Evolutionary conservation across 2,888 invertebrate species (phyloP).

Genomic region (Archaeoteleia sp.): DNA sequence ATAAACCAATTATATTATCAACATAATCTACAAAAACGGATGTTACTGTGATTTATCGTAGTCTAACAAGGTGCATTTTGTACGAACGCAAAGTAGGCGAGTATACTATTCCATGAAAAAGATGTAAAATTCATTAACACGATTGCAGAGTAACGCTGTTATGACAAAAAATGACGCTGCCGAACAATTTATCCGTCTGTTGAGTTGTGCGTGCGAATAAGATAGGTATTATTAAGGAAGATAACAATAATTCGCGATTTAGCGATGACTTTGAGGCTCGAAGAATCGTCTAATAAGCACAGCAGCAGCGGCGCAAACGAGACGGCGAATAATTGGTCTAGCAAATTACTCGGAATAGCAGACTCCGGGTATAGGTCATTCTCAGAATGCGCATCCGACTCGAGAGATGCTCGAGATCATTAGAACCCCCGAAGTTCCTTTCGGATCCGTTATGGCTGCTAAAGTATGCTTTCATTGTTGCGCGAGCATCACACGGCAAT

Average conservation of each 20-base stretch:
- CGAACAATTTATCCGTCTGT: background rate
- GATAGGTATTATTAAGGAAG: background rate
- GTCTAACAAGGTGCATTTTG: no score
- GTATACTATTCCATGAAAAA: no score
- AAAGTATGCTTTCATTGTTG: constrained; percentile 56
- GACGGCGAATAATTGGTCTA: constrained; percentile 7
- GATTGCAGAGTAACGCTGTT: no score
- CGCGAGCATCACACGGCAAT: constrained; percentile 60
- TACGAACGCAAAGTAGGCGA: no score
- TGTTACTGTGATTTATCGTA: no score
- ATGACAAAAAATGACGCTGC: no score
- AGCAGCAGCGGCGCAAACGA: constrained; percentile 1
- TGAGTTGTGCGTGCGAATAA: background rate
- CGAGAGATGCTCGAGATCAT: constrained; percentile 11
- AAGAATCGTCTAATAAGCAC: background rate
- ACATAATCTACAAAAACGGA: no score
- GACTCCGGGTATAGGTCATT: constrained; percentile 63
- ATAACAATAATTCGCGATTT: constrained; percentile 5
- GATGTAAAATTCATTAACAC: no score
- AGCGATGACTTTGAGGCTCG: constrained; percentile 4
- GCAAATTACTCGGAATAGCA: constrained; percentile 10
- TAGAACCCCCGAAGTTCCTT: constrained; percentile 34
- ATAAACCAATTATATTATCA: no score
- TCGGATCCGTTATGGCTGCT: constrained; percentile 49
- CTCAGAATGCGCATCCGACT: constrained; percentile 56